These are phyloP conservation scores for Lithobates pipiens DNA, from an alignment of 2,797 vertebrate genomes.

Conservation along the genomic window DNA sequence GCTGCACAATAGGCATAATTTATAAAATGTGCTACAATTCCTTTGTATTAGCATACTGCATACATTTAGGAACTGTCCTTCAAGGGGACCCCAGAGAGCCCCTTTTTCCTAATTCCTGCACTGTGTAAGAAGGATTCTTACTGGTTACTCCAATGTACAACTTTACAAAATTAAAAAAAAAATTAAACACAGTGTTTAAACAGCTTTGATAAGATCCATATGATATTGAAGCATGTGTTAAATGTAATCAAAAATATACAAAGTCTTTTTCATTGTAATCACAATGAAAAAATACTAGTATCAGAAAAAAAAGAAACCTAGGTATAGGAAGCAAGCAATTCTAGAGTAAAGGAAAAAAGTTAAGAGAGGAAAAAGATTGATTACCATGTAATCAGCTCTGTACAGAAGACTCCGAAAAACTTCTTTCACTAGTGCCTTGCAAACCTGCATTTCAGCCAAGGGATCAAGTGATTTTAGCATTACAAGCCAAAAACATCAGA, in stretches of 20 bases:
- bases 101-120: too few relatives aligned
- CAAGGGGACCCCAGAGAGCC: too few relatives aligned
- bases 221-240: neutral
- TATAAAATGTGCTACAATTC: too few relatives aligned
- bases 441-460: slow-evolving; percentile 43
- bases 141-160: too few relatives aligned
- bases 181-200: too few relatives aligned
- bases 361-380: slow-evolving; percentile 34
- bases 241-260: neutral
- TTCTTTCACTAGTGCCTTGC: slow-evolving; percentile 31
- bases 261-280: neutral
- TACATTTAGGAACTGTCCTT: too few relatives aligned
- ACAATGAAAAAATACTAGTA: slow-evolving; percentile 8
- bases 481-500: slow-evolving; percentile 50
- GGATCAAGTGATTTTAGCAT: slow-evolving; percentile 55
- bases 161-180: too few relatives aligned
- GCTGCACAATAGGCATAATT: too few relatives aligned
- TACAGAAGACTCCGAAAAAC: slow-evolving; percentile 21
- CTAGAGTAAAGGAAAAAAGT: slow-evolving; percentile 4
- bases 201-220: too few relatives aligned
- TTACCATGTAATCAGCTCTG: slow-evolving; percentile 34
- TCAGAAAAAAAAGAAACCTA: slow-evolving; percentile 8
- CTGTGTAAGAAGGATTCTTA: too few relatives aligned
- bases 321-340: slow-evolving; percentile 33
- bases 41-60: too few relatives aligned